Base-by-base conservation (phyloP, 1,140 invertebrate genomes). In the Hyles vespertilio region DNA sequence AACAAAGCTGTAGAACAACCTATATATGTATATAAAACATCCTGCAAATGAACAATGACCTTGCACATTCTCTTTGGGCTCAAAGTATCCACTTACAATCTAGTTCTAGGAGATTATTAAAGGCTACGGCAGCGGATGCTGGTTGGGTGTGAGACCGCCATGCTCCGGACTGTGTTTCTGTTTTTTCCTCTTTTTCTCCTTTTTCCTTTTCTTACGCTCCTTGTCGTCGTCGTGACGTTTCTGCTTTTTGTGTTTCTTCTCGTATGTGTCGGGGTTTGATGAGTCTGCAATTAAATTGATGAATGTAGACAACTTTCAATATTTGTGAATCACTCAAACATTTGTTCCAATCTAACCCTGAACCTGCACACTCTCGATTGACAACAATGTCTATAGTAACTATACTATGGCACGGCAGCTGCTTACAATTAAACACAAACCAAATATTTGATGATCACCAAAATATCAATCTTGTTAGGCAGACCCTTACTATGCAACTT, bases 191-290 rank as follows among this genome's bases (percentile, higher is more conserved):
- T 98, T 98, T 84, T 98, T 97, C 74, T 98, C 96, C 89, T 98
- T 98, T 92, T 98, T 98, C 71, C 96, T 92, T 74, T 98, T 98
- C 87, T 97, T 97, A 40, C 96, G 91, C 77, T 98, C 96, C 71
- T 98, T 98, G 68, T 98, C 97, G 60, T 98, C 97, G 70, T 98
- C 96, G 70, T 97, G 96, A 22, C 96, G 90, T 78, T 98, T 98
- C 75, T 98, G 96, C 77, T 98, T 98, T 90, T 98, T 98, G 80
- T 98, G 96, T 81, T 98, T 98, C 91, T 98, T 98, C 79, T 98
- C 96, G 73, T 97, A 96, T 34, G 94, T 94, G 78, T 97, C 96
- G 40, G 93, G 91, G 55, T 93, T 93, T 53, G 93, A 92, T 67
- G 93, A 90, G 78, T 90, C 83, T 89, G 72, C 63, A 86, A 81